Evolutionary conservation across 2,888 invertebrate genomes (phyloP).

Genomic region (Drosophila anomelani): DNA sequence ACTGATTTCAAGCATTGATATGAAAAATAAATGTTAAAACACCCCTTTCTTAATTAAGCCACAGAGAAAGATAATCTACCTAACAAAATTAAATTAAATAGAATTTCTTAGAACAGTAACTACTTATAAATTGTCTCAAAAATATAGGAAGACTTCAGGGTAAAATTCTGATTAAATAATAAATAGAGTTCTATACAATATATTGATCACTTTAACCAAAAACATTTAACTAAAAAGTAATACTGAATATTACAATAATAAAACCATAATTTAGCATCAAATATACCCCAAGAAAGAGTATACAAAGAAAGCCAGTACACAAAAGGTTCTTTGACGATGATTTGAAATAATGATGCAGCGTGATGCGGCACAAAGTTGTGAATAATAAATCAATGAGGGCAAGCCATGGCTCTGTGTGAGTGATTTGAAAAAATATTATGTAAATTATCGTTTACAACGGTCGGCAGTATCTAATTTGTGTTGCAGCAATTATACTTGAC

Average conservation of each 20-base stretch:
- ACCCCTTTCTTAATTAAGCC: neutral
- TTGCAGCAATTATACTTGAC: constrained; percentile 75
- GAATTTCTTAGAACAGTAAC: neutral
- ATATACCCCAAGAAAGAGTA: constrained; percentile 25
- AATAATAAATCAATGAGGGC: constrained; percentile 66
- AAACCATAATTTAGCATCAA: too few relatives aligned
- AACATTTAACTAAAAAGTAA: too few relatives aligned
- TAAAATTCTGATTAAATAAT: too few relatives aligned
- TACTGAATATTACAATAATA: too few relatives aligned
- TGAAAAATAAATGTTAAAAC: constrained; percentile 46
- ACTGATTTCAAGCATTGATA: constrained; percentile 67
- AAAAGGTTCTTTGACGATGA: constrained; percentile 50
- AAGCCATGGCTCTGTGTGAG: constrained; percentile 51
- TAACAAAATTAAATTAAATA: neutral
- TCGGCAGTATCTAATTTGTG: constrained; percentile 53
- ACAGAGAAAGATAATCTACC: neutral
- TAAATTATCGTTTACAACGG: constrained; percentile 72
- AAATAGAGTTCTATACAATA: too few relatives aligned
- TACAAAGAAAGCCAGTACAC: constrained; percentile 44
- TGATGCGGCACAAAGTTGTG: constrained; percentile 69
- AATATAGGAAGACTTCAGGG: too few relatives aligned
- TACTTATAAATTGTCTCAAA: neutral
- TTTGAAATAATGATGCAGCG: constrained; percentile 70
- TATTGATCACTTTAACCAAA: too few relatives aligned
- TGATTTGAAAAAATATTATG: constrained; percentile 75